Base-by-base conservation (phyloP, 2,113 vertebrate species). In the Lagopus muta region DNA sequence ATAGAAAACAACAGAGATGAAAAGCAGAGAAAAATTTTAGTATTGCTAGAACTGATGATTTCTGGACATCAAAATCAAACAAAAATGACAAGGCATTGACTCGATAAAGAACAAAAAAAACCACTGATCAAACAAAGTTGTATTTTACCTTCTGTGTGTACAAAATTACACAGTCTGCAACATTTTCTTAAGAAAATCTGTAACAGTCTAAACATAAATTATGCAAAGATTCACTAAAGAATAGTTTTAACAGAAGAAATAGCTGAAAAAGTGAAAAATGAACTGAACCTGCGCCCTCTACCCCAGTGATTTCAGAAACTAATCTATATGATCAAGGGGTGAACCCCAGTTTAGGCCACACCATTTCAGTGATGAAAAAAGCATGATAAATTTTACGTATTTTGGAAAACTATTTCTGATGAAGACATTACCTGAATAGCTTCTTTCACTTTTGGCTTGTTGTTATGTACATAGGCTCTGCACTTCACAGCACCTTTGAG, bases 401-500 rank as follows among this genome's bases (percentile, higher is more conserved):
- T 55, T n/a, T 55, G 73, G 60, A 28, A 42, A 76, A 40, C 15
- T 1, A 5, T 13, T 60, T 69, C 11, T 47, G 54, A 36, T 11
- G n/a, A 60, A 45, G 82, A 16, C 5, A 11, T 38, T 97, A 99
- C 99, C 99, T 98, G 98, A 48, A 98, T 66, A 16, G 98, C 99
- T 36, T 98, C 98, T 93, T 97, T 98, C 47, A 98, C 98, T 95
- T 98, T 99, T 52, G 99, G 98, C 90, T 98, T 99, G 97, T 97
- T 99, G 98, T 95, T 98, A 78, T 99, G 98, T 36, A 99, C 2
- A 80, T 98, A 99, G 64, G 98, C 99, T 97, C 98, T 98, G 96
- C 98, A 98, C 60, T 98, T 98, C 76, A 99, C 97, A 24, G 97
- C 93, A 30, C 99, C 99, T 69, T 95, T 97, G 54, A 99, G 92